Evolutionary conservation across 2,888 invertebrate genomes (phyloP).

Genomic region (Parnassius apollo): DNA sequence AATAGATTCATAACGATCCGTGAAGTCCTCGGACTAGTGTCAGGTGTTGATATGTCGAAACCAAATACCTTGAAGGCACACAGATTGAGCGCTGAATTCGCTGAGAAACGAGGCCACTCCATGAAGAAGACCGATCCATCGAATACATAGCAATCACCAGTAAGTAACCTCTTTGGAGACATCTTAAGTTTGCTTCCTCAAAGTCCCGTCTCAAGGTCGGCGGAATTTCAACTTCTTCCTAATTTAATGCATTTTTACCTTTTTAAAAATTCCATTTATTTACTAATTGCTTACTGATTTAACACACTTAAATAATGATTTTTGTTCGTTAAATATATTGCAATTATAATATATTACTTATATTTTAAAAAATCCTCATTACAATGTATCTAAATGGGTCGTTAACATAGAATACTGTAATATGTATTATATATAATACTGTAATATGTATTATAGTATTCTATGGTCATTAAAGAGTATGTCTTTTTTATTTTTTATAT

Average conservation of each 20-base stretch:
- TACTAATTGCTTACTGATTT: no score
- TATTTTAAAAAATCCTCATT: no score
- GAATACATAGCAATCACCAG: conserved; percentile 77
- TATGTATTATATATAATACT: no score
- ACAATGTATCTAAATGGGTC: no score
- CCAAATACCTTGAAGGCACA: conserved; percentile 74
- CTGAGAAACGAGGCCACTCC: conserved; percentile 66
- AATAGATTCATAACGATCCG: conserved; percentile 21
- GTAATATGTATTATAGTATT: no score
- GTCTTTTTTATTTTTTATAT: background rate
- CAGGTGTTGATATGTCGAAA: conserved; percentile 69
- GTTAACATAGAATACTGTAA: no score
- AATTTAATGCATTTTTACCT: no score
- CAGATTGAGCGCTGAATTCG: conserved; percentile 75
- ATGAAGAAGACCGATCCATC: conserved; percentile 69
- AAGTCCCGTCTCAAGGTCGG: background rate
- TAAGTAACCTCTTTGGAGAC: conserved; percentile 48
- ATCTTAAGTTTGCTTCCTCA: conserved; percentile 3
- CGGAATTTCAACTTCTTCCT: background rate
- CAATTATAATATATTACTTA: no score
- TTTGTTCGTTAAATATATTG: no score
- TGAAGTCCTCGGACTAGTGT: conserved; percentile 35
- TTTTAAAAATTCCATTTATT: no score
- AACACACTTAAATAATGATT: no score
- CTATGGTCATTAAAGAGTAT: no score